phyloP scores from a whole-genome alignment of 2,797 vertebrate genomes.

The Propithecus perrieri region DNA sequence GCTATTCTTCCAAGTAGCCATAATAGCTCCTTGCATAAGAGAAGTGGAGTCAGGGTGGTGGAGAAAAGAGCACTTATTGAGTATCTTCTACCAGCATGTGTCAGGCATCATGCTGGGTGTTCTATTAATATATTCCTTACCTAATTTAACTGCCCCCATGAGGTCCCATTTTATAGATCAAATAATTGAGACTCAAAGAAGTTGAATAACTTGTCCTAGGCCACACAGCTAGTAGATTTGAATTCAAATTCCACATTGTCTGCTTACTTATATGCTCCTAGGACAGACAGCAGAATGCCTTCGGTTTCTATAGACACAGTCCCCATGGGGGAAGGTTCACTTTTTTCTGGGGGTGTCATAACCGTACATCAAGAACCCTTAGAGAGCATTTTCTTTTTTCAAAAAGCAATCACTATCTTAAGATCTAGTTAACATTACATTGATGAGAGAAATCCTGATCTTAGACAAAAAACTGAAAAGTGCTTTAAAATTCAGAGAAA shows the following conservation, averaged over 20 bases:
- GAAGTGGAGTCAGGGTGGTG: background rate
- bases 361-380: background rate
- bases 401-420: background rate
- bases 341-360: background rate
- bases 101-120: background rate
- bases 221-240: background rate
- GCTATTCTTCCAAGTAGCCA: background rate
- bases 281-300: background rate
- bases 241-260: background rate
- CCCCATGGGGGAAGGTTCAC: background rate
- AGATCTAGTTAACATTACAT: background rate
- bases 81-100: background rate
- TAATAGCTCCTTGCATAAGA: background rate
- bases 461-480: background rate
- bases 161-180: background rate
- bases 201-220: background rate
- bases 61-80: background rate
- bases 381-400: background rate
- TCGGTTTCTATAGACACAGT: background rate
- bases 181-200: background rate
- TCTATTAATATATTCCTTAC: background rate
- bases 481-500: constrained; percentile 44
- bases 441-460: background rate
- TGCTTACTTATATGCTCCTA: background rate
- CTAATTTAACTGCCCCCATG: background rate